Base-by-base conservation (phyloP, 2,888 invertebrate species). In the Lordiphosa andalusiaca region DNA sequence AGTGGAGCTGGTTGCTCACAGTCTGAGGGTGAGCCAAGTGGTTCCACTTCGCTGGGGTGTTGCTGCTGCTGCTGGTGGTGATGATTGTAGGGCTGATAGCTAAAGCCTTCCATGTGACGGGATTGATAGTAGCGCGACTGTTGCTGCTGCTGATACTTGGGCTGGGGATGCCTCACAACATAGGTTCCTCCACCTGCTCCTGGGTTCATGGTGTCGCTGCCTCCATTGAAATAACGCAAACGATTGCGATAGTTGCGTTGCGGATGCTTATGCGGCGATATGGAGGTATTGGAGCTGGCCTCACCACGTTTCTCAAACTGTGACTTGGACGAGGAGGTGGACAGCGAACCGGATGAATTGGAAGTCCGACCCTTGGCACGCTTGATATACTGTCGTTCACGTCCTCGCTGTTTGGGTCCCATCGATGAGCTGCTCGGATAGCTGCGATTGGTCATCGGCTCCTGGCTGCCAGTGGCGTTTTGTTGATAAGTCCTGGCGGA, bases 241-340 rank as follows among this genome's bases (percentile, higher is more conserved):
- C 78, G 67, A 59, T 81, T 80, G 21, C 86, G 84, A 44, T 67
- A 84, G 4, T 42, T 58, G 12, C 85, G 81, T 37, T 69, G 59
- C 2, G 58, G 64, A 44, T 81, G 61, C 16, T 61, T 53, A 35
- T 21, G 44, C 6, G 42, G 21, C 6, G 59, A 39, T 2, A 56
- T 36, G 0, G 61, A 49, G 0, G 57, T 49, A 0, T 5, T 21
- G 0, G 68, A 55, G 3, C 33, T 44, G 4, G 37, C 19, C 40
- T 55, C 1, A 38, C 23, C 30, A 2, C 19, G 50, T 13, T 53
- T 57, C 6, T 65, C 75, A 9, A 70, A 41, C 0, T 67, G 60
- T 0, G 75, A 60, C 19, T 84, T 76, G 0, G 77, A 67, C 2
- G 67, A 75, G 1, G 73, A 67, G 0, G 66, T 46, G 3, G 84